Conservation (phyloP, 2,888 invertebrate species). For the Leucania comma region DNA sequence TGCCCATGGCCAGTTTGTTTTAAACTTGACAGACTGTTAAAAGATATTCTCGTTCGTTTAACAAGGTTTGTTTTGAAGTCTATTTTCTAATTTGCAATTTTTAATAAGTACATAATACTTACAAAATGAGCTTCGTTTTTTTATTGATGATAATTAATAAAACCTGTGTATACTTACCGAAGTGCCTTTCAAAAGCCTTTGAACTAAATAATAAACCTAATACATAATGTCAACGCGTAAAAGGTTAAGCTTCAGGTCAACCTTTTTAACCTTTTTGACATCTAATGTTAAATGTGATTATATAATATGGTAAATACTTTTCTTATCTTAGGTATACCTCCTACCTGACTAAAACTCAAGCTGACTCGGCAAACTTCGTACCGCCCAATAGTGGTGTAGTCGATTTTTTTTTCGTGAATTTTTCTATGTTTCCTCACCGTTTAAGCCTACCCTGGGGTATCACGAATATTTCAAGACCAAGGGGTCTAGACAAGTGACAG, state of each 20-base stretch:
- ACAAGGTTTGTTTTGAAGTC: neutral
- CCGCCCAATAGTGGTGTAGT: too few species aligned
- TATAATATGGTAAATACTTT: neutral
- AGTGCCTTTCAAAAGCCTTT: neutral
- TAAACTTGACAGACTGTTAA: neutral
- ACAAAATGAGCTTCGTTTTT: neutral
- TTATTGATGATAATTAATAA: neutral
- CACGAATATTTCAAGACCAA: too few species aligned
- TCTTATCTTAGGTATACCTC: neutral
- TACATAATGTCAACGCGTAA: slow-evolving; percentile 29
- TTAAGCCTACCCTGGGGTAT: too few species aligned
- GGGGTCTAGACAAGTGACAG: too few species aligned
- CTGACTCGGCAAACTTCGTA: too few species aligned
- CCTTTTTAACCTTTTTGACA: slow-evolving; percentile 26
- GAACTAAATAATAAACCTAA: slow-evolving; percentile 24
- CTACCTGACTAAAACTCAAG: neutral
- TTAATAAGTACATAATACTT: too few species aligned
- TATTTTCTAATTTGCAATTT: neutral
- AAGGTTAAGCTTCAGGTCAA: slow-evolving; percentile 29
- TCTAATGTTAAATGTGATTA: slow-evolving; percentile 21
- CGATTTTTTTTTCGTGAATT: too few species aligned
- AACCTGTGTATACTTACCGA: neutral
- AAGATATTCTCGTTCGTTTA: neutral
- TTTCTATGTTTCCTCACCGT: too few species aligned
- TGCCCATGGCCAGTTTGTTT: neutral